A percentile compares a stretch with the other conserved stretches of the same genome.
phyloP scores from a whole-genome alignment of 2,113 vertebrate species.

The Nesogale talazaci region DNA sequence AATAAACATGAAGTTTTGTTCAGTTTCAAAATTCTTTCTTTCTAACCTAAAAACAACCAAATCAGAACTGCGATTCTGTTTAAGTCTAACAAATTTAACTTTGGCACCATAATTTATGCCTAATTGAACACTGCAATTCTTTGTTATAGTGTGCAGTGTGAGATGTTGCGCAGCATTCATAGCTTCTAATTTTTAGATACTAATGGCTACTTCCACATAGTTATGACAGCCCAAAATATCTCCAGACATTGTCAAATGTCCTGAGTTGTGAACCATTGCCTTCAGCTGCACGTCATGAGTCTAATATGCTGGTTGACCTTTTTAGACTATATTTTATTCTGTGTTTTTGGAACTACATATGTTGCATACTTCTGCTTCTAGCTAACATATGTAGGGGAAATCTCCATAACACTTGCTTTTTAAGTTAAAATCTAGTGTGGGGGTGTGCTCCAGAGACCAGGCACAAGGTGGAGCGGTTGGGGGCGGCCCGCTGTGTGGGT shows the following conservation, averaged over 20 bases:
- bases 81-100: neutral
- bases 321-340: neutral
- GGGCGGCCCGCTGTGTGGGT: rapidly evolving
- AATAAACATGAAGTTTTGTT: neutral
- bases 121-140: neutral
- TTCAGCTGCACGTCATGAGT: neutral
- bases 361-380: neutral
- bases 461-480: rapidly evolving
- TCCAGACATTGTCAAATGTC: neutral
- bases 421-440: too few relatives aligned
- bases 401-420: too few relatives aligned
- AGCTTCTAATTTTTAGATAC: rapidly evolving
- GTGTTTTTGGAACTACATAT: neutral
- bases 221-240: neutral
- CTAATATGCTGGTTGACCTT: neutral
- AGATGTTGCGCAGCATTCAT: neutral
- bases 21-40: neutral
- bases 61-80: neutral
- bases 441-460: too few relatives aligned
- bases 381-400: neutral
- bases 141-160: too few relatives aligned
- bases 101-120: neutral
- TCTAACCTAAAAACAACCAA: neutral
- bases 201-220: rapidly evolving
- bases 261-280: neutral